Evolutionary conservation across 1,140 invertebrate species (phyloP).

Genomic region (Fopius arisanus): DNA sequence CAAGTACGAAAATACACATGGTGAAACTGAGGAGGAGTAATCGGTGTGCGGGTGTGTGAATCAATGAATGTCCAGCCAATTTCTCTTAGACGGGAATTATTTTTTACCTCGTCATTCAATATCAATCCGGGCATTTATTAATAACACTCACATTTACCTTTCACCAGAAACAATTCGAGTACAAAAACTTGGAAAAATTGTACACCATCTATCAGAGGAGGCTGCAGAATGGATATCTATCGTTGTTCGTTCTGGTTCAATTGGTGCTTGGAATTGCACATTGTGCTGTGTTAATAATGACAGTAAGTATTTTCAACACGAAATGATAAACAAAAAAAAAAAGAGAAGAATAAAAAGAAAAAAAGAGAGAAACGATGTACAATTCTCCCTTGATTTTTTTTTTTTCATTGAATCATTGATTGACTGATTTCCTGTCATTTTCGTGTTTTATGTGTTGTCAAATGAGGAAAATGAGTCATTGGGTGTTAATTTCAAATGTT

Average conservation of each 20-base stretch:
- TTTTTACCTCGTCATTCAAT: not conserved
- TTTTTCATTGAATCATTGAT: too few relatives aligned
- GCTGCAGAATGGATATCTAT: slow-evolving; percentile 78
- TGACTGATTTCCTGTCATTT: too few relatives aligned
- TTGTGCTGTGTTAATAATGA: slow-evolving; percentile 68
- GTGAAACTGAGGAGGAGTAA: not conserved
- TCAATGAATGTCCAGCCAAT: not conserved
- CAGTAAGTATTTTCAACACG: slow-evolving; percentile 55
- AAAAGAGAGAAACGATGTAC: too few relatives aligned
- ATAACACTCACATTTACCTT: slow-evolving; percentile 17
- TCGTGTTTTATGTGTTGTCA: too few relatives aligned
- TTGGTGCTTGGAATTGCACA: slow-evolving; percentile 71
- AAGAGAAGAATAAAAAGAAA: too few relatives aligned
- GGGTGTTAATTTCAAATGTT: not conserved
- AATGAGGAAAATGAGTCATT: not conserved
- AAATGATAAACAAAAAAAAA: too few relatives aligned
- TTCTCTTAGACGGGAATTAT: not conserved
- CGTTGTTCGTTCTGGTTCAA: slow-evolving; percentile 77
- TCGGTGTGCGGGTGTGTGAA: not conserved
- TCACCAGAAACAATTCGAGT: slow-evolving; percentile 77
- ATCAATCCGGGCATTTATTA: not conserved
- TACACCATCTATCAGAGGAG: slow-evolving; percentile 79
- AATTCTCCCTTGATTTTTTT: too few relatives aligned
- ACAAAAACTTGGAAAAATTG: slow-evolving; percentile 75
- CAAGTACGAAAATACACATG: not conserved